Base-by-base conservation (phyloP, 2,888 invertebrate species). In the Lamellibrachia satsuma region DNA sequence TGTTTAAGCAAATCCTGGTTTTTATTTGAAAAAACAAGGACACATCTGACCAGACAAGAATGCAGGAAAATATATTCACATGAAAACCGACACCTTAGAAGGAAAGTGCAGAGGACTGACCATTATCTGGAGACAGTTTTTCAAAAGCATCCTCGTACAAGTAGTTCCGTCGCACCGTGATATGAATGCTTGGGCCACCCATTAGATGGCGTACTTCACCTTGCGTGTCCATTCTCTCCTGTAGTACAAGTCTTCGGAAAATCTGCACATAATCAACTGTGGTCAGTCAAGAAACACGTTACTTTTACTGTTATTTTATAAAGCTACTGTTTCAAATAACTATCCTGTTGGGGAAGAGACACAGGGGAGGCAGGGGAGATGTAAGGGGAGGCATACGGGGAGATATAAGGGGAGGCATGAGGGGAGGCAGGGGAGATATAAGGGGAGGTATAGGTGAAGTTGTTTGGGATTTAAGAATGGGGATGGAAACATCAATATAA, bases 131-230 rank as follows among this genome's bases (percentile, higher is more conserved):
- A 1, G 99, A 98, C 6, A 99, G 97, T 96, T 98, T 98, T 92
- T 99, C 99, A 96, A 98, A 99, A 0, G 99, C 98, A 97, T 99
- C 99, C 97, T 99, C 99, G 96, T 99, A 99, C n/a, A 99, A 97
- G 97, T 99, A 98, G 94, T 98, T 98, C 93, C 99, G 97, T 15
- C 97, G 94, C 39, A 97, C 96, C 94, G 91, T 93, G 90, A 94
- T 93, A 75, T 93, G 92, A 92, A 94, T 93, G 90, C 52, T 39
- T 1, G 98, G 98, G 0, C 98, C 98, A 94, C 95, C 94, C 94
- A 98, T 97, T 95, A 98, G 98, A 93, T 98, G 97, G 22, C 97
- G 97, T 94, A 97, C 96, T 95, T 98, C 97, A n/a, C 98, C 98
- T 96, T 98, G 98, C 94, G 98, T 97, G 22, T 98, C 97, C 92